Conservation (phyloP, 2,113 vertebrate genomes). For the Sigmodon hispidus region DNA sequence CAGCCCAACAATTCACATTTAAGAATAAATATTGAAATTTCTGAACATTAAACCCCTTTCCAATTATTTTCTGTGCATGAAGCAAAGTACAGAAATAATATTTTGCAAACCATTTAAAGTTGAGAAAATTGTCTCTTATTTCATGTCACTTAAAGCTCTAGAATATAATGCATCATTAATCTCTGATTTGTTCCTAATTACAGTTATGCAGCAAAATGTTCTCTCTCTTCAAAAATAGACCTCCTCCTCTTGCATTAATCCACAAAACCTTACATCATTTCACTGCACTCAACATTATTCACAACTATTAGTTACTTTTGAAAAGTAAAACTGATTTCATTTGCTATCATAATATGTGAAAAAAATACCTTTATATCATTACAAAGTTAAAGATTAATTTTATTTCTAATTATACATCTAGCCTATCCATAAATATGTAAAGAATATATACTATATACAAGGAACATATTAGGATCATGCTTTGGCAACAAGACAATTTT, state of each 20-base stretch:
- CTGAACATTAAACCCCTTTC: slow-evolving; percentile 8
- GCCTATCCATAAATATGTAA: background rate
- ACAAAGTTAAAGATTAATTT: slow-evolving; percentile 17
- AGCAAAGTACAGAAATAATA: slow-evolving; percentile 51
- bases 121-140: slow-evolving; percentile 56
- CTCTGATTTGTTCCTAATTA: slow-evolving; percentile 67
- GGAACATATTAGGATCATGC: background rate
- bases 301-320: background rate
- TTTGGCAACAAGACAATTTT: slow-evolving; percentile 23
- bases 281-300: background rate
- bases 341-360: background rate
- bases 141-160: slow-evolving; percentile 57
- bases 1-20: slow-evolving; percentile 47
- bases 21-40: slow-evolving; percentile 70
- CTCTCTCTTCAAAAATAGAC: slow-evolving; percentile 52
- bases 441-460: background rate
- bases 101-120: slow-evolving; percentile 56
- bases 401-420: background rate
- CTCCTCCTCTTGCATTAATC: slow-evolving; percentile 1
- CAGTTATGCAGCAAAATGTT: slow-evolving; percentile 52
- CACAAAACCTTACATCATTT: background rate
- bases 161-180: slow-evolving; percentile 63
- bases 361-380: background rate
- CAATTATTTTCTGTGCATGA: slow-evolving; percentile 21
- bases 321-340: background rate